Conservation (phyloP, 2,113 vertebrate genomes). For the Heterotilapia buettikoferi region DNA sequence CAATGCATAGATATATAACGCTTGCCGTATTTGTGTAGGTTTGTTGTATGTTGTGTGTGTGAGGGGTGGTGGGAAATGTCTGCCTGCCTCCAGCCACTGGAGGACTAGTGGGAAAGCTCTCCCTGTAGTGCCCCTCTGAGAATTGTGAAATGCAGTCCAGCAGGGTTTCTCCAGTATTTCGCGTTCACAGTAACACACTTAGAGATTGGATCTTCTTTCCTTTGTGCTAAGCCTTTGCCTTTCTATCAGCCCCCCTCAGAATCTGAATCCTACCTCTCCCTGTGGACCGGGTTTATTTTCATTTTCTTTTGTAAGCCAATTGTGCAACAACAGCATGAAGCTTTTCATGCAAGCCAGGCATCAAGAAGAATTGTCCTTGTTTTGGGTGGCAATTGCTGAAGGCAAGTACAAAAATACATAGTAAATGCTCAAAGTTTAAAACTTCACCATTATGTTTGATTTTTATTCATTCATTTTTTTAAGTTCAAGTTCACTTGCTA, state of each 20-base stretch:
- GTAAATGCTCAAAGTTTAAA: not conserved
- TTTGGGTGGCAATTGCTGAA: not conserved
- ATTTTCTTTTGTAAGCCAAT: not conserved
- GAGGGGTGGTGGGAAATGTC: conserved; percentile 17
- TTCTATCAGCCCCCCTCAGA: not conserved
- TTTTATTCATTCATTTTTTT: not conserved
- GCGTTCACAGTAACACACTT: conserved; percentile 3
- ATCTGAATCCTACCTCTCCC: not conserved
- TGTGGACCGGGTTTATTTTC: conserved; percentile 1
- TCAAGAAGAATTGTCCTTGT: not conserved
- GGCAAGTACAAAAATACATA: not conserved
- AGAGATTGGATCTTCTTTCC: conserved; percentile 23
- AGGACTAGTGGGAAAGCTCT: conserved; percentile 1
- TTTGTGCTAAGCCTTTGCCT: not conserved
- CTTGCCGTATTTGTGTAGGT: not conserved
- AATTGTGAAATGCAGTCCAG: conserved; percentile 27
- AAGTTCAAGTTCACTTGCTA: not conserved
- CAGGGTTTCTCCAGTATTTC: conserved; percentile 10
- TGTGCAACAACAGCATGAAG: not conserved
- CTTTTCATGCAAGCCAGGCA: not conserved
- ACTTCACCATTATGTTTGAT: not conserved
- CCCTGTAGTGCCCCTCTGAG: conserved; percentile 10
- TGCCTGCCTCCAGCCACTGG: conserved; percentile 2
- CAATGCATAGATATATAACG: not conserved
- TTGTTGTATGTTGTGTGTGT: not conserved